These are phyloP conservation scores for Entomyzon cyanotis DNA, from an alignment of 2,113 vertebrate species.

Conservation along the genomic window DNA sequence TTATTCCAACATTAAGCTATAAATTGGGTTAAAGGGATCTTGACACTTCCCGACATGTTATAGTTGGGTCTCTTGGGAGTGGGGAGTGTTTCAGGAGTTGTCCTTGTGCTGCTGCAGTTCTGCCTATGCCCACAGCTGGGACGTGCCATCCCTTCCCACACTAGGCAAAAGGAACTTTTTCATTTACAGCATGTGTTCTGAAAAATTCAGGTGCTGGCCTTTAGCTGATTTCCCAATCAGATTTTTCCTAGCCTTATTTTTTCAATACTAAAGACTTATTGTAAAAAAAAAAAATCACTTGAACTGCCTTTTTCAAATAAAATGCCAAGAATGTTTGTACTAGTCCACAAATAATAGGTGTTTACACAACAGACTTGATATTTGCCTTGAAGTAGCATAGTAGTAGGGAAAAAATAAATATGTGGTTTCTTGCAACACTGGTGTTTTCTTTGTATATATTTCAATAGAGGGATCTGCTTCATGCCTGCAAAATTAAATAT, in stretches of 20 bases:
- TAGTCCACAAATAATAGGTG: slow-evolving; percentile 14
- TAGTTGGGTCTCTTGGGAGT: neutral
- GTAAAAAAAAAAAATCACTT: neutral
- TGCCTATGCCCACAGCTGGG: neutral
- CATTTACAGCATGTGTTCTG: neutral
- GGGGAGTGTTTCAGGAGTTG: neutral
- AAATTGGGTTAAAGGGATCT: neutral
- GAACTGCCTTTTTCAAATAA: neutral
- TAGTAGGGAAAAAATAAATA: neutral
- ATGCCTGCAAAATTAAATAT: neutral
- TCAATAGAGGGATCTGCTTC: neutral
- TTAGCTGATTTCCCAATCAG: neutral
- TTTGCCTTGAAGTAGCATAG: slow-evolving; percentile 17
- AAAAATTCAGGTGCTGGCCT: neutral
- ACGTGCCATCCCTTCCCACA: accelerated
- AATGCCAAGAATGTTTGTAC: neutral
- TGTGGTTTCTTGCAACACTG: neutral
- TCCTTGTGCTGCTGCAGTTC: neutral
- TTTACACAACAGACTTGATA: slow-evolving; percentile 8
- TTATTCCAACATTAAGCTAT: neutral
- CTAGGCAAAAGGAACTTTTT: neutral
- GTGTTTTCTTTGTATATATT: neutral
- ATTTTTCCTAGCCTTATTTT: neutral
- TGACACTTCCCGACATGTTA: neutral
- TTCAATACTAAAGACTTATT: neutral